phyloP scores from a whole-genome alignment of 1,140 invertebrate genomes.

The Tyrophagus putrescentiae region DNA sequence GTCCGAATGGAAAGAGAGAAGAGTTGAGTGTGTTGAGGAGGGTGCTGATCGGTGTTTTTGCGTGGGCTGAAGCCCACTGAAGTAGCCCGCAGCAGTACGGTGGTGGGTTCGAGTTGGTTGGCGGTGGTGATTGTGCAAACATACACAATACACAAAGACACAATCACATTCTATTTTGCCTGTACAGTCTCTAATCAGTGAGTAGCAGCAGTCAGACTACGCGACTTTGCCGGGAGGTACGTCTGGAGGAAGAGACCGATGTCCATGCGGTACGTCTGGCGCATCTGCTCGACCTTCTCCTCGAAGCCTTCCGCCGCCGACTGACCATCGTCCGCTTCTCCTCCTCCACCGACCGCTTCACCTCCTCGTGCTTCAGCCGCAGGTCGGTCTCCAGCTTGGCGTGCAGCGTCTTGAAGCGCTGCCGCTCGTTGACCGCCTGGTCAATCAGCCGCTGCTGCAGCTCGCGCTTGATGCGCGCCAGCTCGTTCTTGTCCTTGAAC shows the following conservation, averaged over 20 bases:
- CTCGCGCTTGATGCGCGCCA: slow-evolving; percentile 45
- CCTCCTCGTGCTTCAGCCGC: slow-evolving; percentile 22
- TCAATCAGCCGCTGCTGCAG: slow-evolving; percentile 35
- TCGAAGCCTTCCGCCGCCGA: not conserved
- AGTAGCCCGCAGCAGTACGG: too few relatives aligned
- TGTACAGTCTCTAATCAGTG: too few relatives aligned
- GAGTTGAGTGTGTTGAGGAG: too few relatives aligned
- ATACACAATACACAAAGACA: too few relatives aligned
- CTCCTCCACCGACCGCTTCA: slow-evolving; percentile 25
- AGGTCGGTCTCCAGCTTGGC: slow-evolving; percentile 25
- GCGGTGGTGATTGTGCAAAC: not conserved
- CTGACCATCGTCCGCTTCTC: slow-evolving; percentile 19
- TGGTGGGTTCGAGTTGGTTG: too few relatives aligned
- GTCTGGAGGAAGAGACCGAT: not conserved
- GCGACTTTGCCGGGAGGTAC: not conserved
- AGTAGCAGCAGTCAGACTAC: too few relatives aligned
- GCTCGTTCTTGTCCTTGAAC: slow-evolving; percentile 73
- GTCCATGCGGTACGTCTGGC: not conserved
- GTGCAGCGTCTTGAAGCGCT: slow-evolving; percentile 27
- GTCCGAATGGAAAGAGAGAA: too few relatives aligned
- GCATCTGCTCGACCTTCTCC: not conserved
- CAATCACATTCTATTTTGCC: too few relatives aligned
- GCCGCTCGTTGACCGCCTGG: slow-evolving; percentile 34
- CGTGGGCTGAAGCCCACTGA: too few relatives aligned
- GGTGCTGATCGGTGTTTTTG: too few relatives aligned